A percentile compares a stretch with the other conserved stretches of the same genome.
Evolutionary conservation across 1,140 invertebrate species (phyloP).

Genomic region (Platorchestia sp.): DNA sequence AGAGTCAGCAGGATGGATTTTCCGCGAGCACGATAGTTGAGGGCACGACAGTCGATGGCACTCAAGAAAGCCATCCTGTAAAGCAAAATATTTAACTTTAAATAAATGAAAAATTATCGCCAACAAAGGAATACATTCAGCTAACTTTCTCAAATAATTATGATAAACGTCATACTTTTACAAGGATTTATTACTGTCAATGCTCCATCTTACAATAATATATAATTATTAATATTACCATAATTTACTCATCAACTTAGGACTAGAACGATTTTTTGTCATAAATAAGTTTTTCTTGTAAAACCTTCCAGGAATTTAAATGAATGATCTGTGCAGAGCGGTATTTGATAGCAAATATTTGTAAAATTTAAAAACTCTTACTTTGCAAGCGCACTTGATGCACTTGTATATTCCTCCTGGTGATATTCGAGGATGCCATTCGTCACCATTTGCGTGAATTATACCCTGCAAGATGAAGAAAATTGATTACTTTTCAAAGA

Average conservation of each 20-base stretch:
- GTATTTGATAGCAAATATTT: not conserved
- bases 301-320: too few species aligned
- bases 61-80: conserved; percentile 10
- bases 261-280: too few species aligned
- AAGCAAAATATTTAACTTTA: not conserved
- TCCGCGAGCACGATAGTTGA: conserved; percentile 18
- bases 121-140: not conserved
- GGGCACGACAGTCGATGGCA: conserved; percentile 32
- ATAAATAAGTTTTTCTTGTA: too few species aligned
- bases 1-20: not conserved
- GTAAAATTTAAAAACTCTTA: not conserved
- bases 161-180: too few species aligned
- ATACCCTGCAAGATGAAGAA: conserved; percentile 16
- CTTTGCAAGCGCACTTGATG: conserved; percentile 56
- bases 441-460: conserved; percentile 50
- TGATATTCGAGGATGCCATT: conserved; percentile 47
- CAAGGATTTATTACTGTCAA: too few species aligned
- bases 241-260: too few species aligned
- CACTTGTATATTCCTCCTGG: conserved; percentile 49
- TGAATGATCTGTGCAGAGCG: not conserved
- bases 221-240: too few species aligned
- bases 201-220: too few species aligned
- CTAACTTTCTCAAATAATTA: not conserved
- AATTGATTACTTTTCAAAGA: not conserved
- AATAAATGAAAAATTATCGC: not conserved